A percentile compares a stretch with the other conserved stretches of the same genome.
phyloP scores from a whole-genome alignment of 2,888 invertebrate species.

The Panzeria rudis region DNA sequence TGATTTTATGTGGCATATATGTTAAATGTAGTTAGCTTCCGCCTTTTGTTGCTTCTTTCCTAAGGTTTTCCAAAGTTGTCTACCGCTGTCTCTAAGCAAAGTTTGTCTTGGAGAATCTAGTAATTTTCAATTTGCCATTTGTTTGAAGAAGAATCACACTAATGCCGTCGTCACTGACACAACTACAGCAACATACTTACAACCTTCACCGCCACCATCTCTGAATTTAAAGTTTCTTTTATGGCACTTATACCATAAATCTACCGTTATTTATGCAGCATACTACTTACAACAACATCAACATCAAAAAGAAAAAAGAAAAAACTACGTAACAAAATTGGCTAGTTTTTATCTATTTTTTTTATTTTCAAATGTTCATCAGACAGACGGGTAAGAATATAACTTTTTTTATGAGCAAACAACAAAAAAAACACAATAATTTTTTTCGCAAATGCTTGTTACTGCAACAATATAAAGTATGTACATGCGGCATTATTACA shows the following conservation, averaged over 20 bases:
- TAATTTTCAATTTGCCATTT: slow-evolving; percentile 70
- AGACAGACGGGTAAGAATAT: slow-evolving; percentile 51
- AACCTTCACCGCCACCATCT: slow-evolving; percentile 29
- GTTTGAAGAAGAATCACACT: slow-evolving; percentile 55
- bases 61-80: slow-evolving; percentile 1
- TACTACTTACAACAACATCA: slow-evolving; percentile 40
- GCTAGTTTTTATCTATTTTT: slow-evolving; percentile 40
- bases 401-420: slow-evolving; percentile 4
- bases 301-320: slow-evolving; percentile 12
- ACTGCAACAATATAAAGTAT: slow-evolving; percentile 42
- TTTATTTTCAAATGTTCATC: slow-evolving; percentile 39
- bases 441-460: slow-evolving; percentile 13
- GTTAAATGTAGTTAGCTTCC: slow-evolving; percentile 64
- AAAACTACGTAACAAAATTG: slow-evolving; percentile 60
- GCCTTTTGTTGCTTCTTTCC: slow-evolving; percentile 53
- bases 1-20: slow-evolving; percentile 51
- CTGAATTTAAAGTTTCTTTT: slow-evolving; percentile 43
- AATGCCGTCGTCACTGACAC: slow-evolving; percentile 31
- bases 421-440: background rate
- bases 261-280: slow-evolving; percentile 70
- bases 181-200: slow-evolving; percentile 1
- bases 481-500: slow-evolving; percentile 62
- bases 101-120: slow-evolving; percentile 43
- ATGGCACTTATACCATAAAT: slow-evolving; percentile 64
- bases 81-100: slow-evolving; percentile 12